Conservation (phyloP, 2,797 vertebrate species). For the Capromys pilorides region DNA sequence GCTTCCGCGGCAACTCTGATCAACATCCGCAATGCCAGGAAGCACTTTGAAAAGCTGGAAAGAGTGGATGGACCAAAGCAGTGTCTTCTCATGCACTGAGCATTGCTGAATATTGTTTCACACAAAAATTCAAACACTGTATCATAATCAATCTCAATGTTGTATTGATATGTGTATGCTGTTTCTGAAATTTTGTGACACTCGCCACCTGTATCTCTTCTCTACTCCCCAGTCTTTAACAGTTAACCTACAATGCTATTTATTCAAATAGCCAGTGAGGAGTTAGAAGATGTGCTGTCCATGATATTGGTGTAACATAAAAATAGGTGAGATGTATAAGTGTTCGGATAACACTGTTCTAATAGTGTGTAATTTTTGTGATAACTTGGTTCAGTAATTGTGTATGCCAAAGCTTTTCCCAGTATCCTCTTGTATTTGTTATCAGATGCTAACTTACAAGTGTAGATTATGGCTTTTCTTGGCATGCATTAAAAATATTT, state of each 20-base stretch:
- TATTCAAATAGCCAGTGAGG: constrained; percentile 72
- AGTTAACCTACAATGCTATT: constrained; percentile 78
- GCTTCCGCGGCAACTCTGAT: constrained; percentile 98
- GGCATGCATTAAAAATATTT: constrained; percentile 82
- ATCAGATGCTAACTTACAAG: constrained; percentile 70
- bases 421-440: constrained; percentile 60
- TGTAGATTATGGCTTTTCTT: constrained; percentile 77
- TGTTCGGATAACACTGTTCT: constrained; percentile 60
- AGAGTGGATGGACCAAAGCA: constrained; percentile 98
- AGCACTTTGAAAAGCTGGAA: constrained; percentile 99
- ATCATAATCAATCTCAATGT: constrained; percentile 79
- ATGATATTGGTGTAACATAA: constrained; percentile 53
- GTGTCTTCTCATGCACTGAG: constrained; percentile 96
- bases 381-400: constrained; percentile 49
- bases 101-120: constrained; percentile 40
- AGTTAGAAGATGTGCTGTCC: constrained; percentile 72
- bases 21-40: constrained; percentile 99
- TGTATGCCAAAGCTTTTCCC: constrained; percentile 62
- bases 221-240: constrained; percentile 71
- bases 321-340: constrained; percentile 54
- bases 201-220: constrained; percentile 77
- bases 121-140: constrained; percentile 61
- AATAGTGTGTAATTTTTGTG: constrained; percentile 58
- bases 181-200: constrained; percentile 83
- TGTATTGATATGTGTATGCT: constrained; percentile 82